A percentile compares a stretch with the other conserved stretches of the same genome.
phyloP scores from a whole-genome alignment of 2,797 vertebrate species.

The Cirrhinus molitorella region DNA sequence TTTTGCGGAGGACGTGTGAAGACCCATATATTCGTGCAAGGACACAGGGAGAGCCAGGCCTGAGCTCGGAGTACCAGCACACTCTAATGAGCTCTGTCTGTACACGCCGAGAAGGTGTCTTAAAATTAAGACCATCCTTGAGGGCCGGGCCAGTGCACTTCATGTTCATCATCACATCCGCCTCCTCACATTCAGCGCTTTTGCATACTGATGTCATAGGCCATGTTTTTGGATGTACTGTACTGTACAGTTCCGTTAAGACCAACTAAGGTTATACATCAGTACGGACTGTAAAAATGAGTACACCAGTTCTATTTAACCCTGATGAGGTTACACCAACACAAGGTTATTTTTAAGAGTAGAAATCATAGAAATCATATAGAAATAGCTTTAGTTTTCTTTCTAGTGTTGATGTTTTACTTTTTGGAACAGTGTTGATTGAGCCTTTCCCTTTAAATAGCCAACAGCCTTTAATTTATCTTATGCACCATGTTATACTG shows the following conservation, averaged over 20 bases:
- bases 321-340: not conserved
- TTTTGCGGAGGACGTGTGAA: slow-evolving; percentile 75
- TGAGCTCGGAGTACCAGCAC: slow-evolving; percentile 64
- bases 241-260: slow-evolving; percentile 33
- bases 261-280: slow-evolving; percentile 53
- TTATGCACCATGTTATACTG: not conserved
- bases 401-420: not conserved
- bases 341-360: not conserved
- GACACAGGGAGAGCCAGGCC: slow-evolving; percentile 67
- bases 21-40: slow-evolving; percentile 76
- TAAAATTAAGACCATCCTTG: slow-evolving; percentile 33
- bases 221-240: slow-evolving; percentile 38
- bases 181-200: slow-evolving; percentile 6
- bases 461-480: not conserved
- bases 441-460: not conserved
- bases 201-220: slow-evolving; percentile 38
- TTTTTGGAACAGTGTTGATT: not conserved
- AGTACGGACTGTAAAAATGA: slow-evolving; percentile 1
- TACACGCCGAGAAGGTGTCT: slow-evolving; percentile 30
- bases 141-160: slow-evolving; percentile 34
- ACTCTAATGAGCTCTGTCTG: slow-evolving; percentile 70
- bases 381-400: not conserved
- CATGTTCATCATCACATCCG: slow-evolving; percentile 23
- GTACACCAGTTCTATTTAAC: not conserved
- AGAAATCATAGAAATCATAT: too few species aligned